phyloP scores from a whole-genome alignment of 2,888 invertebrate genomes.

The Prosopocoilus inquinatus region DNA sequence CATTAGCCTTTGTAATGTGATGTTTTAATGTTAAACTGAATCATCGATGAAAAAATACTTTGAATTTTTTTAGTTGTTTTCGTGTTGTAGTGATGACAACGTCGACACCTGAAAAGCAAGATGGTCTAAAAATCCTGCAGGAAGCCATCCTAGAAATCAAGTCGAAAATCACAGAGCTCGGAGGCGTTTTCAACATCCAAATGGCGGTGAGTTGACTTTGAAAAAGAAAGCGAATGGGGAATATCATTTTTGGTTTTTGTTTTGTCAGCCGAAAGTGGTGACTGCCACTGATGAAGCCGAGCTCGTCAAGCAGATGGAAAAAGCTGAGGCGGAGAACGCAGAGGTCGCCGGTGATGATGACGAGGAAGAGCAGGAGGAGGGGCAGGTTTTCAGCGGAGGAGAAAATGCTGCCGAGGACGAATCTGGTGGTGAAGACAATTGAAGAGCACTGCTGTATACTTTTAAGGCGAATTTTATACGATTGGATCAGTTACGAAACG shows the following conservation, averaged over 20 bases:
- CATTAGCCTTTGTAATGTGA: no score
- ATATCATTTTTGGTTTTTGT: not conserved
- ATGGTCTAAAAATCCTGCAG: constrained; percentile 87
- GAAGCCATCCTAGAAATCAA: constrained; percentile 87
- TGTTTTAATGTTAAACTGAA: no score
- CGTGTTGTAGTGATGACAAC: constrained; percentile 78
- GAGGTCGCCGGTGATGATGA: constrained; percentile 91
- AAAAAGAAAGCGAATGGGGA: not conserved
- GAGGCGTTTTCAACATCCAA: constrained; percentile 92
- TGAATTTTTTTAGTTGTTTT: constrained; percentile 5
- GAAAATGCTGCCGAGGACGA: constrained; percentile 47
- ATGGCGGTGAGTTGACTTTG: constrained; percentile 73
- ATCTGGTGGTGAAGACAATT: constrained; percentile 34
- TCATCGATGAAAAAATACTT: no score
- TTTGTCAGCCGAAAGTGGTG: constrained; percentile 80
- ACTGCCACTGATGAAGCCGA: constrained; percentile 98
- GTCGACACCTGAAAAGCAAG: constrained; percentile 93
- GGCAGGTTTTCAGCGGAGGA: constrained; percentile 47
- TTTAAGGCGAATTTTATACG: no score
- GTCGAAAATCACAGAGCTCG: constrained; percentile 74
- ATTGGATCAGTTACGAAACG: no score
- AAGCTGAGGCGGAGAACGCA: constrained; percentile 89
- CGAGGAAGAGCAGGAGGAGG: constrained; percentile 72
- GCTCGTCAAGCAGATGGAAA: constrained; percentile 88
- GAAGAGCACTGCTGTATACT: no score